Conservation (phyloP, 2,888 invertebrate genomes). For the Lymantria monacha region DNA sequence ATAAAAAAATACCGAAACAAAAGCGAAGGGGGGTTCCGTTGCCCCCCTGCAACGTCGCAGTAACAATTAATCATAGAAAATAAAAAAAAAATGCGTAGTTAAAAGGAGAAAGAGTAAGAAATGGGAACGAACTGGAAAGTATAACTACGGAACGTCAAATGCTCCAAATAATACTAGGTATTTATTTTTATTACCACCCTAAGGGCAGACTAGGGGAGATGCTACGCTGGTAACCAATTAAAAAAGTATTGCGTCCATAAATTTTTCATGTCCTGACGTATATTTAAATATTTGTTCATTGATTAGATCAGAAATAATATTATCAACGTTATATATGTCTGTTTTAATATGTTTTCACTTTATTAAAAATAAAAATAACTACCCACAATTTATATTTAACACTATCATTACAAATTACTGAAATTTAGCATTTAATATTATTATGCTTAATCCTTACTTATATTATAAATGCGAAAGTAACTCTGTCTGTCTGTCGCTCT, state of each 20-base stretch:
- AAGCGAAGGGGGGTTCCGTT: conserved; percentile 54
- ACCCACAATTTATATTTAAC: no score
- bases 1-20: conserved; percentile 81
- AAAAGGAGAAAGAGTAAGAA: conserved; percentile 77
- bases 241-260: conserved; percentile 38
- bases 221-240: conserved; percentile 49
- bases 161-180: conserved; percentile 37
- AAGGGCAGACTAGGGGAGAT: conserved; percentile 42
- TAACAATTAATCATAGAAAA: conserved; percentile 82
- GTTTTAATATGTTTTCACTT: no score
- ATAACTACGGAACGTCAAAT: conserved; percentile 58
- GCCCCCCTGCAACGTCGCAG: conserved; percentile 52
- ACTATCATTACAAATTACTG: no score
- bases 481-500: no score
- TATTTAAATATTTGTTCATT: neutral
- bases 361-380: no score
- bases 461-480: no score
- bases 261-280: conserved; percentile 21
- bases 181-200: conserved; percentile 53
- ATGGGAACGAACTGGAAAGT: conserved; percentile 63
- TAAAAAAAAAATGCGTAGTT: conserved; percentile 79
- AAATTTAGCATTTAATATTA: no score
- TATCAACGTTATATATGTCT: no score
- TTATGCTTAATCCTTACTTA: no score
- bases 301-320: no score